Evolutionary conservation across 2,797 vertebrate genomes (phyloP).

Genomic region (Nasua narica): DNA sequence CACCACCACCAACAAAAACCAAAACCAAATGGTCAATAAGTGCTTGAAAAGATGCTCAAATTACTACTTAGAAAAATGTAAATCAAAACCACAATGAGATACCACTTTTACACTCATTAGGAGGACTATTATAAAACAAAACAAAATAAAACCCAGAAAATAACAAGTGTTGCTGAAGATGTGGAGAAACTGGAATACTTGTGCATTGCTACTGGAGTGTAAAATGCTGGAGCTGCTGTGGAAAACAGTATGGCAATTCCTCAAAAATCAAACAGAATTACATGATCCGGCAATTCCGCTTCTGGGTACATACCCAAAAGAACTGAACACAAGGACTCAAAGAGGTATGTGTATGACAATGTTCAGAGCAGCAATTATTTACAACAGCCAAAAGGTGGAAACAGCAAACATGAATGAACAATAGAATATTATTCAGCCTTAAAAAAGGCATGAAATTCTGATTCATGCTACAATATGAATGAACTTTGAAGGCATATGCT

Average conservation of each 20-base stretch:
- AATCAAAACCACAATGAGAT: conserved; percentile 27
- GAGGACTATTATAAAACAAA: not conserved
- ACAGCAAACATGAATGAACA: not conserved
- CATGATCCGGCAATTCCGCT: not conserved
- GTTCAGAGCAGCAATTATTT: not conserved
- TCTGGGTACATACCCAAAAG: not conserved
- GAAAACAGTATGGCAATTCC: not conserved
- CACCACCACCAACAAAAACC: not conserved
- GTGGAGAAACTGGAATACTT: not conserved
- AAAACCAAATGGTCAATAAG: not conserved
- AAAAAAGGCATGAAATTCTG: not conserved
- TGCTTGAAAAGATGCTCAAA: not conserved
- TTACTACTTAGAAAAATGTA: conserved; percentile 21
- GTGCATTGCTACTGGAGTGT: not conserved
- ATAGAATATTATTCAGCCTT: not conserved
- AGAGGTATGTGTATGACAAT: not conserved
- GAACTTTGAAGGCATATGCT: not conserved
- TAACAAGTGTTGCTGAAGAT: not conserved
- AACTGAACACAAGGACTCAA: not conserved
- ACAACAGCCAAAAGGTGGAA: not conserved
- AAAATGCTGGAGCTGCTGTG: not conserved
- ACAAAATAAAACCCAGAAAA: not conserved
- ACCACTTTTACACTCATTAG: not conserved
- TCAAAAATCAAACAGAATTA: conserved; percentile 4
- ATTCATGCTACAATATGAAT: not conserved